phyloP scores from a whole-genome alignment of 2,888 invertebrate genomes.

The Drosophila rellima region DNA sequence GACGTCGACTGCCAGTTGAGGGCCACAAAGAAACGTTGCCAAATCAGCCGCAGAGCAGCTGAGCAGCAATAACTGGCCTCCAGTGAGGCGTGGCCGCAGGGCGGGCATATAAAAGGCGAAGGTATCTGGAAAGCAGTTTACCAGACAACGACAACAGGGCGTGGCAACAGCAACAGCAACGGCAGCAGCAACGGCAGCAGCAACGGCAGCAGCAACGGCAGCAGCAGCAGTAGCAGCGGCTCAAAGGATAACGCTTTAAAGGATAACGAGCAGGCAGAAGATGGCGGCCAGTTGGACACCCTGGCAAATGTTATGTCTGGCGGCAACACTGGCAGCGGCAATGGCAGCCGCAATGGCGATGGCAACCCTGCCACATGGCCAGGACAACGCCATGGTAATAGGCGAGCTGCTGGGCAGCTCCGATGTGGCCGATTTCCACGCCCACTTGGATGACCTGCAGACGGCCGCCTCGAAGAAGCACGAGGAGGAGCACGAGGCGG shows the following conservation, averaged over 20 bases:
- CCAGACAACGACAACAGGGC: conserved; percentile 67
- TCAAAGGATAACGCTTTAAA: conserved; percentile 47
- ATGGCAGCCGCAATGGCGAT: conserved; percentile 31
- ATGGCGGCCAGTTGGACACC: conserved; percentile 48
- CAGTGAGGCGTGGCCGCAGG: conserved; percentile 63
- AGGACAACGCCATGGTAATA: conserved; percentile 63
- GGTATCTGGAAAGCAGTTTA: conserved; percentile 49
- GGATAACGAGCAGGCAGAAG: conserved; percentile 28
- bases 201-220: conserved; percentile 32
- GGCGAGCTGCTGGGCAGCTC: conserved; percentile 48
- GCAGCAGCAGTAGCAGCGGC: conserved; percentile 31
- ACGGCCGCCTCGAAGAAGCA: conserved; percentile 84
- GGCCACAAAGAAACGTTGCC: conserved; percentile 70
- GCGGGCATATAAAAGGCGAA: conserved; percentile 60
- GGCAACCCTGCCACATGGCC: conserved; percentile 54
- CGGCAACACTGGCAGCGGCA: conserved; percentile 53
- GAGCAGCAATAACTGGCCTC: conserved; percentile 41
- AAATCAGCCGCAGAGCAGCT: conserved; percentile 71
- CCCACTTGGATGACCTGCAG: conserved; percentile 78
- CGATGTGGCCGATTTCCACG: conserved; percentile 57
- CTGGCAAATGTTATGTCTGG: conserved; percentile 67
- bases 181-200: conserved; percentile 32
- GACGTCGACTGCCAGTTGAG: conserved; percentile 29
- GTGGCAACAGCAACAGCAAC: conserved; percentile 57
- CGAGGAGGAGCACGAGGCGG: conserved; percentile 77